Base-by-base conservation (phyloP, 2,888 invertebrate species). In the Drosophila subquinaria region DNA sequence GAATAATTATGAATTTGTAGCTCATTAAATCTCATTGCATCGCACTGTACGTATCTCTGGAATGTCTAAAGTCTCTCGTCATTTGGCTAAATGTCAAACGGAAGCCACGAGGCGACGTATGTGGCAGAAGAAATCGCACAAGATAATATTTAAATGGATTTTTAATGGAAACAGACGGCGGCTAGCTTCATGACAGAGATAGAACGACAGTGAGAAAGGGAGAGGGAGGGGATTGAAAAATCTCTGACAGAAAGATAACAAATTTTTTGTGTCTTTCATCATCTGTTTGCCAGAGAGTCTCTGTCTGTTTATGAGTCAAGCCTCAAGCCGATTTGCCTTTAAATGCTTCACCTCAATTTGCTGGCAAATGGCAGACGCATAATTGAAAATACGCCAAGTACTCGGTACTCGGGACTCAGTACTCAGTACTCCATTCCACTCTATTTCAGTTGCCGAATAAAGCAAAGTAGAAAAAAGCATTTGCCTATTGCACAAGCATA, bases 61-160 rank as follows among this genome's bases (percentile, higher is more conserved):
- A 70, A 62, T 55, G 60, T 50, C 61, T 52, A 59, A 17, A 42
- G 33, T 43, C 50, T 53, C 60, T 73, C 70, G 40, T 76, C 75
- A 82, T 85, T 77, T 86, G 81, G 83, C 73, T 82, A 81, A 86
- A 78, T 80, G 80, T 80, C 83, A 83, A 85, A 75, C 70, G 67
- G 85, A 76, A 68, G 85, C 73, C 57, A 4, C 23, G 60, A 42
- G 17, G 48, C 42, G 43, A 48, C 50, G 33, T 64, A 56, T 68
- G 56, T 57, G 64, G 59, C 52, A 42, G 23, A 53, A 63, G 42
- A 68, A 79, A 82, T 78, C 79, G 63, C 73, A 73, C 51, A 61
- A 71, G 84, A 84, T 84, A 80, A 77, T 77, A 74, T 80, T 82
- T 80, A 84, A 84, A 84, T 87, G 88, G 88, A 76, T 87, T 84